Conservation (phyloP, 2,113 vertebrate species). For the Astur gentilis region DNA sequence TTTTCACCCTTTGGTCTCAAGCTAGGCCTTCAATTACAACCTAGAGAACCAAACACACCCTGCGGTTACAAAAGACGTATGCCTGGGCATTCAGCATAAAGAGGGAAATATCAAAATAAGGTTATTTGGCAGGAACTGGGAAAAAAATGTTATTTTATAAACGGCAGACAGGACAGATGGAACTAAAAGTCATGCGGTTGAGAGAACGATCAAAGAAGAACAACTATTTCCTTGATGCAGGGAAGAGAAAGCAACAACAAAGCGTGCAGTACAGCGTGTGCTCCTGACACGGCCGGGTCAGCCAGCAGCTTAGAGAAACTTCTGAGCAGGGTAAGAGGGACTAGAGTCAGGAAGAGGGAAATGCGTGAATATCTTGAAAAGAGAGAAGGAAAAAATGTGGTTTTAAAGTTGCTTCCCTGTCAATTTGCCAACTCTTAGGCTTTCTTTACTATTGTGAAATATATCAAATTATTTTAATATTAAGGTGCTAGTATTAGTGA, state of each 20-base stretch:
- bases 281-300: conserved; percentile 32
- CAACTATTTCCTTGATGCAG: conserved; percentile 45
- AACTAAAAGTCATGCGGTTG: conserved; percentile 24
- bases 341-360: background rate
- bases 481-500: background rate
- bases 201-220: conserved; percentile 48
- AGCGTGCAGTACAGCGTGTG: background rate
- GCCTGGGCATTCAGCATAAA: conserved; percentile 2
- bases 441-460: background rate
- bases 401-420: background rate
- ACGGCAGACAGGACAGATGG: conserved; percentile 1
- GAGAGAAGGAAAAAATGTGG: background rate
- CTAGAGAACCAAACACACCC: conserved; percentile 1
- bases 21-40: conserved; percentile 1
- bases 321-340: conserved; percentile 13
- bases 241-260: conserved; percentile 20
- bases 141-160: conserved; percentile 27
- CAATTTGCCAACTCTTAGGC: background rate
- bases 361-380: background rate
- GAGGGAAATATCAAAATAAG: conserved; percentile 25
- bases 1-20: background rate
- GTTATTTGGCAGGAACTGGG: conserved; percentile 21
- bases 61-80: conserved; percentile 7
- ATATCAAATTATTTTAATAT: background rate
- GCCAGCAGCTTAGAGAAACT: conserved; percentile 18